These are phyloP conservation scores for Datnioides undecimradiatus DNA, from an alignment of 2,113 vertebrate species.

Conservation along the genomic window DNA sequence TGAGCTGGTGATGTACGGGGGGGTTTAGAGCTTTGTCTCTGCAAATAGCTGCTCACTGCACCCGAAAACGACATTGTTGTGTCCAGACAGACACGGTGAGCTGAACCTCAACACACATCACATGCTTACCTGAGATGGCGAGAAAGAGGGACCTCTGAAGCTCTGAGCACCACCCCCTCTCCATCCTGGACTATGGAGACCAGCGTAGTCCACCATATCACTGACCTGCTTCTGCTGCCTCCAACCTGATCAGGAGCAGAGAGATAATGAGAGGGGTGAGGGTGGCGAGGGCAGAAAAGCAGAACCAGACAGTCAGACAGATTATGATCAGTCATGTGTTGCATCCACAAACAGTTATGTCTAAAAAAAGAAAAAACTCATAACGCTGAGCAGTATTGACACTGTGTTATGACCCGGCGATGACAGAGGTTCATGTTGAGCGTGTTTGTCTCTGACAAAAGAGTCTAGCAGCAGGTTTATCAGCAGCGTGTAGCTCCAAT, in stretches of 20 bases:
- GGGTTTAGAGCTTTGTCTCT: too few species aligned
- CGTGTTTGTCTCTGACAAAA: conserved; percentile 43
- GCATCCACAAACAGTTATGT: conserved; percentile 22
- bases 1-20: too few species aligned
- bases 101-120: too few species aligned
- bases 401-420: conserved; percentile 24
- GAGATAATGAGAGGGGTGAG: conserved; percentile 2
- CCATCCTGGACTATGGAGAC: conserved; percentile 68
- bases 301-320: conserved; percentile 46
- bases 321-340: conserved; percentile 33
- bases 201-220: conserved; percentile 72
- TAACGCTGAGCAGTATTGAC: conserved; percentile 12
- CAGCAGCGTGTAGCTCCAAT: conserved; percentile 3
- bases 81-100: too few species aligned
- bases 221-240: conserved; percentile 83
- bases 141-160: conserved; percentile 55
- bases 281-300: neutral
- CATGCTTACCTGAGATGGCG: conserved; percentile 71
- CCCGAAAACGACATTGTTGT: too few species aligned
- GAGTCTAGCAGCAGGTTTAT: conserved; percentile 33
- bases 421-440: conserved; percentile 23
- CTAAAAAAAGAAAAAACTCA: neutral
- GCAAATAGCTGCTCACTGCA: too few species aligned
- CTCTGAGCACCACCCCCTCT: conserved; percentile 68
- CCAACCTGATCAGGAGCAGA: conserved; percentile 63